phyloP scores from a whole-genome alignment of 2,797 vertebrate species.

The Cetoscarus ocellatus region DNA sequence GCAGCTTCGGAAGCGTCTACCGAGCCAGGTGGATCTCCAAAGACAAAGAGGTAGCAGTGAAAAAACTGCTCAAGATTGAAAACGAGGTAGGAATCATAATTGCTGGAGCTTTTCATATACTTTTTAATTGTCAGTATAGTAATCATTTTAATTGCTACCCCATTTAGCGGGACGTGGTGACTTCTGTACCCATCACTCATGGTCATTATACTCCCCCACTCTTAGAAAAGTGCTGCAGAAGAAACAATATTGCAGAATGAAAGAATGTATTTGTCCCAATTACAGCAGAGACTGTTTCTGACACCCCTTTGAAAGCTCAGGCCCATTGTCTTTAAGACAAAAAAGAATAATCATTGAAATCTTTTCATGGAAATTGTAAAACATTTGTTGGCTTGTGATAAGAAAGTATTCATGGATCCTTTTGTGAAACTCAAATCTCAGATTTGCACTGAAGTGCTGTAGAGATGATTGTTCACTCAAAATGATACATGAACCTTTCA shows the following conservation, averaged over 20 bases:
- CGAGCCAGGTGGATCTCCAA: constrained; percentile 97
- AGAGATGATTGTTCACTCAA: constrained; percentile 63
- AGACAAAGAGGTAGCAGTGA: constrained; percentile 99
- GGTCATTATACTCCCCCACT: constrained; percentile 83
- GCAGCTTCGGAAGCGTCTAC: constrained; percentile 98
- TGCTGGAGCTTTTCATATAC: constrained; percentile 81
- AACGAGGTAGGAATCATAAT: constrained; percentile 93
- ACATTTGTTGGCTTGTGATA: constrained; percentile 61
- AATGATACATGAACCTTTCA: constrained; percentile 74
- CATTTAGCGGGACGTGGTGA: constrained; percentile 81
- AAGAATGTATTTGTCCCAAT: constrained; percentile 82
- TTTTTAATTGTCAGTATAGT: constrained; percentile 86
- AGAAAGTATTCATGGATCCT: constrained; percentile 57
- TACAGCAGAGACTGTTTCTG: constrained; percentile 67
- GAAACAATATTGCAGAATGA: constrained; percentile 81
- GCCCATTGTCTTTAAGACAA: constrained; percentile 79
- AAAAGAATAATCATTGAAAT: constrained; percentile 73
- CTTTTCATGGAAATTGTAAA: constrained; percentile 59
- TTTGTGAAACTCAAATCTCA: constrained; percentile 68
- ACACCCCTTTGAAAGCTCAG: constrained; percentile 71
- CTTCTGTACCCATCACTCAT: constrained; percentile 81
- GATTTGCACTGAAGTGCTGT: constrained; percentile 66
- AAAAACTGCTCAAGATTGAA: constrained; percentile 99
- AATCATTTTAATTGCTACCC: constrained; percentile 87
- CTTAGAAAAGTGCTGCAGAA: constrained; percentile 73